phyloP scores from a whole-genome alignment of 1,140 invertebrate species.

The Chrysomallon squamiferum region DNA sequence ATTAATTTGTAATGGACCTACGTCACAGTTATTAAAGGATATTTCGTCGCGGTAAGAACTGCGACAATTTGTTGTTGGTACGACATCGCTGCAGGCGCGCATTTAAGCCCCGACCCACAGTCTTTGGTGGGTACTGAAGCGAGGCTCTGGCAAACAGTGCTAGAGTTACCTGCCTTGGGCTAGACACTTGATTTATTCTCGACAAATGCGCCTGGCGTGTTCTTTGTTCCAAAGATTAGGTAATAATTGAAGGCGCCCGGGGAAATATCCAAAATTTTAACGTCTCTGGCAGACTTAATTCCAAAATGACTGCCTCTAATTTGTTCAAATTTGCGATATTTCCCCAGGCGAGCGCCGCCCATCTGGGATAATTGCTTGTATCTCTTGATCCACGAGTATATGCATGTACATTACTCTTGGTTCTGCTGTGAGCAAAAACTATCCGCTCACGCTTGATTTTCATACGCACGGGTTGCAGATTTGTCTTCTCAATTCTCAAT shows the following conservation, averaged over 20 bases:
- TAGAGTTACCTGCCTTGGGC: too few relatives aligned
- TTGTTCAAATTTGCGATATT: conserved; percentile 20
- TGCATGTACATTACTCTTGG: background rate
- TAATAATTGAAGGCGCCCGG: conserved; percentile 16
- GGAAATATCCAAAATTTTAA: conserved; percentile 15
- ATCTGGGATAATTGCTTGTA: conserved; percentile 8
- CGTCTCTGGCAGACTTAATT: conserved; percentile 21
- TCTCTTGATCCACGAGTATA: conserved; percentile 2
- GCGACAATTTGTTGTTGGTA: too few relatives aligned
- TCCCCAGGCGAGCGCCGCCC: background rate
- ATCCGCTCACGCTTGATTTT: background rate
- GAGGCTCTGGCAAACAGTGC: too few relatives aligned
- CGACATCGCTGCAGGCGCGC: too few relatives aligned
- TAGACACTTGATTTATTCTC: background rate
- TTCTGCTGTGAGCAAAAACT: background rate
- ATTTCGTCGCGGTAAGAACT: too few relatives aligned
- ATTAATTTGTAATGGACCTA: too few relatives aligned
- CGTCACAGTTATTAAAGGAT: too few relatives aligned
- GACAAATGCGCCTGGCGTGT: background rate
- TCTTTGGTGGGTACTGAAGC: too few relatives aligned
- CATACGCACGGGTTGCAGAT: background rate
- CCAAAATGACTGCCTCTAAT: conserved; percentile 22
- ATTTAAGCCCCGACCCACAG: too few relatives aligned
- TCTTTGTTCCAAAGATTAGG: conserved; percentile 22
- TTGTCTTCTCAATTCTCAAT: background rate